These are phyloP conservation scores for Marmota flaviventris DNA, from an alignment of 2,113 vertebrate genomes.

Conservation along the genomic window DNA sequence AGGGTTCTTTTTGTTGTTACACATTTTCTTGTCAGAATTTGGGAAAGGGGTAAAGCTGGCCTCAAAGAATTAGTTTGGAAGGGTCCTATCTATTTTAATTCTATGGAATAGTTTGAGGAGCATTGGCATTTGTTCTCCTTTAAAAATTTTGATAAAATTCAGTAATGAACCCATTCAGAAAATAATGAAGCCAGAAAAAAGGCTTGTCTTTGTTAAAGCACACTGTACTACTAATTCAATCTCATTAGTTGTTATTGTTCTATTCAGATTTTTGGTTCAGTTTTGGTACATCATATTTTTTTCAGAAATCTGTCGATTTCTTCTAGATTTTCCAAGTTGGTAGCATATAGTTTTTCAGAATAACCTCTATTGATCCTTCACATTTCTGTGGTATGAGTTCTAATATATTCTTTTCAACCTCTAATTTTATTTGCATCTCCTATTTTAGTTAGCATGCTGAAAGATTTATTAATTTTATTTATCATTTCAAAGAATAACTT, in stretches of 20 bases:
- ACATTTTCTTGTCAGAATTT: not conserved
- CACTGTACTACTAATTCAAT: too few species aligned
- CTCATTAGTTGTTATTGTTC: not conserved
- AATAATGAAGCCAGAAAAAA: too few species aligned
- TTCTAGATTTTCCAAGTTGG: too few species aligned
- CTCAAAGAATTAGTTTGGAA: not conserved
- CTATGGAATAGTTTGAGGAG: not conserved
- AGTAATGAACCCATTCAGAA: too few species aligned
- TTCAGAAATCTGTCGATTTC: too few species aligned
- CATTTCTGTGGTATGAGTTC: not conserved
- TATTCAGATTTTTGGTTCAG: not conserved
- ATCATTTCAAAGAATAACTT: not conserved
- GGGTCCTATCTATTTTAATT: too few species aligned
- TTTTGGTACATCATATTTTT: too few species aligned
- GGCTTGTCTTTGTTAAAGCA: too few species aligned
- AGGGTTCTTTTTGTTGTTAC: not conserved
- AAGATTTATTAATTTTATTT: too few species aligned
- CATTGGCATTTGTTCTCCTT: not conserved
- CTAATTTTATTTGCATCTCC: too few species aligned
- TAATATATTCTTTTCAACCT: not conserved
- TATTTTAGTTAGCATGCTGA: not conserved
- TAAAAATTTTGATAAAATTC: not conserved
- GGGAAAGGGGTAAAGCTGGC: not conserved
- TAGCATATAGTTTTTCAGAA: not conserved
- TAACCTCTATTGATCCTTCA: not conserved